Evolutionary conservation across 37 sponge, comb jelly and placozoan species (phyloP), one percentile per base, ranked within the genome.

Genomic region (Corticium candelabrum): DNA sequence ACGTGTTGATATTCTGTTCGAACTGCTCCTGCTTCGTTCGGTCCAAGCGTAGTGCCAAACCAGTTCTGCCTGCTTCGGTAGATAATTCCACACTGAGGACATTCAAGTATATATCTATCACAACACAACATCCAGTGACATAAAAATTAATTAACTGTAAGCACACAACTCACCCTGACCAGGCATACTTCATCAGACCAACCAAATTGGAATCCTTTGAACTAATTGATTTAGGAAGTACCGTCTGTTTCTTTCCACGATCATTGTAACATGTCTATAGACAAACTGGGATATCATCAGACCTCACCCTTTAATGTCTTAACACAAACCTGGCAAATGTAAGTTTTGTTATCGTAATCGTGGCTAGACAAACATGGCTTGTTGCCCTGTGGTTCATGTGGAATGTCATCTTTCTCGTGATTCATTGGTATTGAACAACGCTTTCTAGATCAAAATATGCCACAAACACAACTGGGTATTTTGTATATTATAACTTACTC

Each of bases 41-140:
- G 90, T 3, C 74, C 82, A n/a, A n/a, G n/a, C 50, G 67, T 84
- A 73, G 91, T 95, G 2, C 96, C 96, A 85, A 89, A 95, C 96
- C 96, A 95, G 79, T 89, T 78, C 88, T 89, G 88, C 21, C 96
- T 27, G 79, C 93, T 91, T 30, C 93, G 87, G 78, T 89, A 95
- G 57, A 95, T 91, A 41, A 95, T 82, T 15, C 92, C 96, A 84
- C 92, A 92, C 41, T 85, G 40, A 38, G 80, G 70, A 38, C 96
- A 95, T 79, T 95, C 96, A 35, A 95, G 71, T 1, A 95, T 84
- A 71, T 86, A 93, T 40, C 94, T 93, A 77, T 38, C 41, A 4
- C 27, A 38, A 3, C 29, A 21, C 62, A 11, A 50, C 11, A 50
- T 27, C 15, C 11, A 27, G 62, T 11, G 62, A 21, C 15, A 50